Evolutionary conservation across 2,113 vertebrate genomes (phyloP).

Genomic region (Dryoscopus gambensis): DNA sequence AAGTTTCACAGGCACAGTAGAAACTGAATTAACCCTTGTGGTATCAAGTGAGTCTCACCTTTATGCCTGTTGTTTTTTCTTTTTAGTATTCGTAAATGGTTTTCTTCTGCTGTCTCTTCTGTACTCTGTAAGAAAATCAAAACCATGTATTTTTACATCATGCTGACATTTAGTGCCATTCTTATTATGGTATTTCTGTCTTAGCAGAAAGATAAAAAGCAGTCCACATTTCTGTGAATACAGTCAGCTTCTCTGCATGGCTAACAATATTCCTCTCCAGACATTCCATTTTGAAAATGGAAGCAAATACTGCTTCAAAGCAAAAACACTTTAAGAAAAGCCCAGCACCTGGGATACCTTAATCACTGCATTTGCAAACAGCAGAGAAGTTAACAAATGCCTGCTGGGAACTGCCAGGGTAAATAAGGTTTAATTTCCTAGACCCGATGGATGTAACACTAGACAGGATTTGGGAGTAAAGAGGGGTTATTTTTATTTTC

Average conservation of each 20-base stretch:
- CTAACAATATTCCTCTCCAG: neutral
- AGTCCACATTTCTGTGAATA: neutral
- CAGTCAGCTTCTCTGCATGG: neutral
- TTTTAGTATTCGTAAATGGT: neutral
- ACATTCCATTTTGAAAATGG: neutral
- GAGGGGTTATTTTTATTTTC: neutral
- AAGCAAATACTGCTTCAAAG: neutral
- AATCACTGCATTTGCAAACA: neutral
- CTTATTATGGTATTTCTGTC: neutral
- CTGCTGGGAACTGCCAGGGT: neutral
- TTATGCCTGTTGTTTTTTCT: conserved; percentile 46
- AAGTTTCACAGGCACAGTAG: neutral
- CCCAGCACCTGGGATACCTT: neutral
- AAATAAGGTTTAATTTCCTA: neutral
- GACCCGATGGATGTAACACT: neutral
- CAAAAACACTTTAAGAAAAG: neutral
- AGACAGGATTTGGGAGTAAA: neutral
- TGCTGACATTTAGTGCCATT: neutral
- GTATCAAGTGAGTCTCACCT: neutral
- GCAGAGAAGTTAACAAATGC: neutral
- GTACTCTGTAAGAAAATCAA: conserved; percentile 15
- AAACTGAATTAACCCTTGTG: neutral
- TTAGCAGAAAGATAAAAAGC: neutral
- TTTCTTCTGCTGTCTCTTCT: conserved; percentile 28
- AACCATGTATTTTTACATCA: neutral